phyloP scores from a whole-genome alignment of 1,140 invertebrate species.

The Liolophura sinensis region DNA sequence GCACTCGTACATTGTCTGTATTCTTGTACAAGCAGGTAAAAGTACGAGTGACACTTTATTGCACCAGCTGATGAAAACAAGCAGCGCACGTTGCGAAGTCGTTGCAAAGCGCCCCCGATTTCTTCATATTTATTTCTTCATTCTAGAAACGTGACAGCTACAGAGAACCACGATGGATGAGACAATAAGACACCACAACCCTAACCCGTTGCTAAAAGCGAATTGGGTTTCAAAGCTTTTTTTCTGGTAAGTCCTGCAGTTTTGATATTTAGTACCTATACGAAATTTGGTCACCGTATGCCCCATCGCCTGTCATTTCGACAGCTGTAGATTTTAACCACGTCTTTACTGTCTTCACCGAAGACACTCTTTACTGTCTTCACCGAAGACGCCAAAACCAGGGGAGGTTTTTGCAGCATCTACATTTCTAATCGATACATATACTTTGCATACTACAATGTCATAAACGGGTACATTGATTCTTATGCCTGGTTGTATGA shows the following conservation, averaged over 20 bases:
- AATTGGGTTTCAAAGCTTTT: constrained; percentile 43
- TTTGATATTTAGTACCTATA: background rate
- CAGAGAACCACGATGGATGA: constrained; percentile 37
- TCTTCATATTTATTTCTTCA: background rate
- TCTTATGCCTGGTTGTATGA: too few species aligned
- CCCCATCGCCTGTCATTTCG: background rate
- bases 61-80: background rate
- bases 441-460: too few species aligned
- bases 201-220: constrained; percentile 37
- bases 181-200: constrained; percentile 44
- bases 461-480: too few species aligned
- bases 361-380: background rate
- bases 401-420: background rate
- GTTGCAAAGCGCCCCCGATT: background rate
- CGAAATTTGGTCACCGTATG: background rate
- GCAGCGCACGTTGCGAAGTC: background rate
- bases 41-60: background rate
- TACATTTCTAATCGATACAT: background rate
- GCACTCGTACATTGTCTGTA: too few species aligned
- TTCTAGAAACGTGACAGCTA: background rate
- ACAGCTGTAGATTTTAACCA: background rate
- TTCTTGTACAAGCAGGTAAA: too few species aligned
- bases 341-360: background rate
- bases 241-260: constrained; percentile 43
- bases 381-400: background rate